phyloP scores from a whole-genome alignment of 2,113 vertebrate species.

The human (Homo sapiens) region DNA sequence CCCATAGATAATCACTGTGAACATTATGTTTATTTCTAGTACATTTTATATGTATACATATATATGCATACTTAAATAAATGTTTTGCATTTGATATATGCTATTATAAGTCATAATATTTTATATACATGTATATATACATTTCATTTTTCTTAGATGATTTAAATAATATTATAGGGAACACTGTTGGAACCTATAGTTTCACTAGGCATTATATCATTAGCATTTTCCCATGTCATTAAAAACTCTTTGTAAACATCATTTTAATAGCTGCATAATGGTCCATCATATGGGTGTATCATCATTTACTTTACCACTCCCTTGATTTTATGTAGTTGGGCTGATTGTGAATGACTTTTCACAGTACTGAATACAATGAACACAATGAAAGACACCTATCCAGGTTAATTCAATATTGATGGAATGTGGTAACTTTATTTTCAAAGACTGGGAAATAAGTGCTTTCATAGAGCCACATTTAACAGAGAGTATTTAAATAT shows the following conservation, averaged over 20 bases:
- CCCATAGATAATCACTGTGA: not conserved
- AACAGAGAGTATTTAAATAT: not conserved
- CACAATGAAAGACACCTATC: not conserved
- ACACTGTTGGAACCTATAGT: conserved; percentile 4
- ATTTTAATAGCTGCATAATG: conserved; percentile 51
- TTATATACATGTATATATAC: not conserved
- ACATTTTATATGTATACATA: not conserved
- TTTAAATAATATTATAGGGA: not conserved
- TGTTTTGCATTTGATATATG: not conserved
- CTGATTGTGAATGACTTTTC: conserved; percentile 28
- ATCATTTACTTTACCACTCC: conserved; percentile 43
- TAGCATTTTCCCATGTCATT: conserved; percentile 33
- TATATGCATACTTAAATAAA: not conserved
- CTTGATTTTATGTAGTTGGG: not conserved
- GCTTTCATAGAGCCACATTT: not conserved
- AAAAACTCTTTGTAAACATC: conserved; percentile 49
- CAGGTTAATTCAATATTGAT: conserved; percentile 27
- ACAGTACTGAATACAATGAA: not conserved
- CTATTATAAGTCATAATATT: not conserved
- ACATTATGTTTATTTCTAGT: not conserved
- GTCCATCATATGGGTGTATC: not conserved
- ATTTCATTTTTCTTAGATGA: not conserved
- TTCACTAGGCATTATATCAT: conserved; percentile 10
- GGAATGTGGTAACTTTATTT: not conserved
- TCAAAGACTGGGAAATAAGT: not conserved